Conservation (phyloP, 2,797 vertebrate genomes). For the Gallinago stenura region DNA sequence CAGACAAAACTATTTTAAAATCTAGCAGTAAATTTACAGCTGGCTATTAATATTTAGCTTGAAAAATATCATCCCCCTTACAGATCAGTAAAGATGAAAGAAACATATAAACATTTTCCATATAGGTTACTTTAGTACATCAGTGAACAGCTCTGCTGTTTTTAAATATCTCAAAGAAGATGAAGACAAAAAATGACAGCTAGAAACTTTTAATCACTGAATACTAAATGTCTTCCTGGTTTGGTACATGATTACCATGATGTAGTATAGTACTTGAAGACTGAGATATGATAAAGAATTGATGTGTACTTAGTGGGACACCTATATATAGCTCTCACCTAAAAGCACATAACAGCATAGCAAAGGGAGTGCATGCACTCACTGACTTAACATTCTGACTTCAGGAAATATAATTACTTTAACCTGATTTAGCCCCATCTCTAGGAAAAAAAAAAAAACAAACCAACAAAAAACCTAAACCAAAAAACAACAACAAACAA, state of each 20-base stretch:
- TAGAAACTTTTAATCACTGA: conserved; percentile 3
- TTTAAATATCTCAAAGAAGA: not conserved
- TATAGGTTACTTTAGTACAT: not conserved
- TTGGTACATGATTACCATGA: not conserved
- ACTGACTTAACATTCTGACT: conserved; percentile 6
- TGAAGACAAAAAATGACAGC: not conserved
- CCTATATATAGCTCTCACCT: conserved; percentile 44
- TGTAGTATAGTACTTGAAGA: not conserved
- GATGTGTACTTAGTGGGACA: conserved; percentile 36
- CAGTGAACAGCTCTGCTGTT: not conserved
- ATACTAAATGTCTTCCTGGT: not conserved
- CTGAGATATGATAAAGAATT: conserved; percentile 46
- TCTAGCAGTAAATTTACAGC: not conserved
- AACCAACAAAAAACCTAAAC: not conserved
- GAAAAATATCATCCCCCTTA: not conserved
- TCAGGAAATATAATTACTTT: conserved; percentile 19
- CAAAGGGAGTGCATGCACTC: not conserved
- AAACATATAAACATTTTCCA: not conserved
- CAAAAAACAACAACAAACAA: not conserved
- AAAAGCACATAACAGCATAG: not conserved
- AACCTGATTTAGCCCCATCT: not conserved
- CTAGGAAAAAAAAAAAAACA: not conserved
- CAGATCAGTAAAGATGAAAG: not conserved
- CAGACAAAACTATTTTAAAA: not conserved
- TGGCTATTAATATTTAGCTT: not conserved